Percentiles rank a stretch among this genome's conserved stretches.
Evolutionary conservation across 1,140 invertebrate species (phyloP).

Genomic region (Drosophila pectinifera): DNA sequence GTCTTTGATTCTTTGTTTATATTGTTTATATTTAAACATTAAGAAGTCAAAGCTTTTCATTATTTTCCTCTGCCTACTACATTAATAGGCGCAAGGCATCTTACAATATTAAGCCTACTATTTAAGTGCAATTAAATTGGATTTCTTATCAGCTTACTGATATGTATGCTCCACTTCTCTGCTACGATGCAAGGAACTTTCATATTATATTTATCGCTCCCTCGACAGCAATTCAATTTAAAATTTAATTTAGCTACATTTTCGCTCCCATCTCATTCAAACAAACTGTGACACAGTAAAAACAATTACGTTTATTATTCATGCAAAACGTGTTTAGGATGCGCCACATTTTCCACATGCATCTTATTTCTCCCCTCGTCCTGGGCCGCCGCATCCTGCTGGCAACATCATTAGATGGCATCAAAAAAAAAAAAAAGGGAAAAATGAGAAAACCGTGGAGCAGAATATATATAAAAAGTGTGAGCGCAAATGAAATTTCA

Average conservation of each 20-base stretch:
- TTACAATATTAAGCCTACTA: not conserved
- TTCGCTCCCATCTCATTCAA: conserved; percentile 15
- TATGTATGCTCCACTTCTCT: not conserved
- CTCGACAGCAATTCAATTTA: conserved; percentile 43
- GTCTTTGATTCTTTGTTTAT: not conserved
- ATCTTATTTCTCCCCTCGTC: conserved; percentile 22
- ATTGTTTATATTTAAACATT: too few species aligned
- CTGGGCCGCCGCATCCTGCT: conserved; percentile 9
- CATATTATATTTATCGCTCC: conserved; percentile 21
- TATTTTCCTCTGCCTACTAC: not conserved
- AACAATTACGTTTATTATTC: conserved; percentile 72
- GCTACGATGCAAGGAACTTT: not conserved
- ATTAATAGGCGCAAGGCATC: too few species aligned
- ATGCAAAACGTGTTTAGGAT: conserved; percentile 71
- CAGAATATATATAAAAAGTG: conserved; percentile 60
- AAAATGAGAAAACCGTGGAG: conserved; percentile 13
- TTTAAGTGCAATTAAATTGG: not conserved
- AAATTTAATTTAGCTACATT: conserved; percentile 41
- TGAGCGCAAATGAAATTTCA: conserved; percentile 78
- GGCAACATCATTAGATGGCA: conserved; percentile 68
- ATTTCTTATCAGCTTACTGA: not conserved
- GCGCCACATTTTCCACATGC: conserved; percentile 55
- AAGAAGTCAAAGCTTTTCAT: not conserved
- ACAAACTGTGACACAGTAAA: conserved; percentile 62
- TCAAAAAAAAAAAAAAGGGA: conserved; percentile 38